A percentile compares a stretch with the other conserved stretches of the same genome.
Conservation (phyloP, 2,113 vertebrate genomes). For the Epinephelus moara region DNA sequence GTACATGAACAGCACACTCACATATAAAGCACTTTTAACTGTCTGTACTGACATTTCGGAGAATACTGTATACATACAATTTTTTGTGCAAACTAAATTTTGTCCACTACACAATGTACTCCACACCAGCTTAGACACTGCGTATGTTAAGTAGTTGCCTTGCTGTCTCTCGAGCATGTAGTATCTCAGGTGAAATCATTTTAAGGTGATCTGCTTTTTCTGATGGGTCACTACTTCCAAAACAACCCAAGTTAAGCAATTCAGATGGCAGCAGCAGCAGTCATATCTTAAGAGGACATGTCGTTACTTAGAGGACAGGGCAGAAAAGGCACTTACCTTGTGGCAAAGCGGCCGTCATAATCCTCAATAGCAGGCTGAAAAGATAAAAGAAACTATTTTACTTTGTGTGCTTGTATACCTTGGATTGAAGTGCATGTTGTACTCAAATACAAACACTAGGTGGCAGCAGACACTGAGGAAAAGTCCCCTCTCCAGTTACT, state of each 20-base stretch:
- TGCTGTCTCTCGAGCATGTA: not conserved
- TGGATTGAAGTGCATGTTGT: not conserved
- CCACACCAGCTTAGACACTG: not conserved
- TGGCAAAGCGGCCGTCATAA: constrained; percentile 92
- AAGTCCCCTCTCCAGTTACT: constrained; percentile 10
- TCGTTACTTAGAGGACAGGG: constrained; percentile 20
- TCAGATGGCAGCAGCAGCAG: constrained; percentile 38
- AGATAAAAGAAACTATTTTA: constrained; percentile 37
- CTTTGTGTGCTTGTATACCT: not conserved
- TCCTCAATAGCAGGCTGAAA: constrained; percentile 91
- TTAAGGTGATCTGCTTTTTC: not conserved
- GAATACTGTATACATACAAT: not conserved
- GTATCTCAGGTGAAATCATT: constrained; percentile 7
- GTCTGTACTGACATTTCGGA: not conserved
- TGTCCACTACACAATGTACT: not conserved
- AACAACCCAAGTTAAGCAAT: not conserved
- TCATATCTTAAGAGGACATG: not conserved
- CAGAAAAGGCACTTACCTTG: constrained; percentile 90
- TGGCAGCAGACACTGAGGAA: constrained; percentile 56
- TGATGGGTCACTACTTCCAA: not conserved
- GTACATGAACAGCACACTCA: not conserved
- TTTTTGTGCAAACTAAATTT: not conserved
- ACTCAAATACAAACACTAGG: constrained; percentile 65
- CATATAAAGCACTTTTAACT: not conserved
- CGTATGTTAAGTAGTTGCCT: not conserved